Percentiles rank a stretch among this genome's conserved stretches.
These are phyloP conservation scores for Schizopygopsis pylzovi DNA, from an alignment of 2,797 vertebrate species.

Conservation along the genomic window DNA sequence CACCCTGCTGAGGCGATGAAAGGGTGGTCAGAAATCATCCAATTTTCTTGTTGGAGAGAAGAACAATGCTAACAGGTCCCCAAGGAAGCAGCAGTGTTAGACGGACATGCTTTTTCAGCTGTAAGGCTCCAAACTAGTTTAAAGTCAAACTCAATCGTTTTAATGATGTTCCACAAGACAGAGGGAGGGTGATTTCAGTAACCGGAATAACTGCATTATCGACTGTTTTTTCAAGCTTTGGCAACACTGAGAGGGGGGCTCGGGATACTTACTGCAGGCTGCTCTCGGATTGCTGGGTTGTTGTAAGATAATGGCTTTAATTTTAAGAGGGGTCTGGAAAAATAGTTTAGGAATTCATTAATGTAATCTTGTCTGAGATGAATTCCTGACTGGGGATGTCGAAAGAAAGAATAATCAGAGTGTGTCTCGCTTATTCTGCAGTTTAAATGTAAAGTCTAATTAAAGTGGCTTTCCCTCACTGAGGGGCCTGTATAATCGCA, in stretches of 20 bases:
- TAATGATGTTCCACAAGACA: conserved; percentile 70
- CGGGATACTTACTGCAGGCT: conserved; percentile 45
- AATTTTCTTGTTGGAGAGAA: conserved; percentile 71
- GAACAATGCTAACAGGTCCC: conserved; percentile 74
- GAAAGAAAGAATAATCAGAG: conserved; percentile 70
- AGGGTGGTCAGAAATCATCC: conserved; percentile 72
- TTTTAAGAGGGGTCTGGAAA: conserved; percentile 67
- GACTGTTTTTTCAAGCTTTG: conserved; percentile 61
- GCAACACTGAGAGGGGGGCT: conserved; percentile 59
- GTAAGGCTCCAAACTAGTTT: conserved; percentile 65
- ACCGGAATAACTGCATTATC: conserved; percentile 75
- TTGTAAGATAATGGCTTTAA: conserved; percentile 74
- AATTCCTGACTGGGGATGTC: conserved; percentile 71
- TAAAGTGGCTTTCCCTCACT: conserved; percentile 69
- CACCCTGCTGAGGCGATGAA: conserved; percentile 51
- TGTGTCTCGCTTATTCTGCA: conserved; percentile 74
- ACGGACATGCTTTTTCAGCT: conserved; percentile 70
- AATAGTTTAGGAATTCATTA: conserved; percentile 75
- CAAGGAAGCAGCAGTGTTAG: conserved; percentile 66
- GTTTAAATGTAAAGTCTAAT: conserved; percentile 75
- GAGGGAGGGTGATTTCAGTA: conserved; percentile 55
- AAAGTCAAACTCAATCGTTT: conserved; percentile 71
- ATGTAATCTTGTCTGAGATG: conserved; percentile 80
- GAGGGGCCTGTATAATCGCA: conserved; percentile 58
- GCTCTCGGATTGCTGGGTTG: conserved; percentile 58